Evolutionary conservation across 2,797 vertebrate genomes (phyloP).

Genomic region (Pachyuromys duprasi): DNA sequence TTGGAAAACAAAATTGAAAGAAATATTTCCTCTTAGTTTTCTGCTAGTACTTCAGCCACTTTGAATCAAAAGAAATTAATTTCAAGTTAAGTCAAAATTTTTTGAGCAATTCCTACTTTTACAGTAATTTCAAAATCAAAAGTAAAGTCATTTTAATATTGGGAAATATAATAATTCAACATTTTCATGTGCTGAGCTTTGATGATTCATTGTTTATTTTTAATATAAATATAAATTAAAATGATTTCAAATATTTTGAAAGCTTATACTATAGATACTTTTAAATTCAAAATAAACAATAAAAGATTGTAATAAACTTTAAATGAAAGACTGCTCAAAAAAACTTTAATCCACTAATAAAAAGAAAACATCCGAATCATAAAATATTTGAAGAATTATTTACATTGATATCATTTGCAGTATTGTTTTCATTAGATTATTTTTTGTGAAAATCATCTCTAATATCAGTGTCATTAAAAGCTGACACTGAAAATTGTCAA

Average conservation of each 20-base stretch:
- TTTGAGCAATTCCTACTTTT: background rate
- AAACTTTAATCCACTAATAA: background rate
- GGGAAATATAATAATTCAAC: conserved; percentile 28
- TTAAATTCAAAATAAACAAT: conserved; percentile 24
- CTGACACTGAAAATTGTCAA: background rate
- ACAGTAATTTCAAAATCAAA: conserved; percentile 16
- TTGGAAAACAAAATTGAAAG: conserved; percentile 2
- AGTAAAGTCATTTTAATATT: conserved; percentile 6
- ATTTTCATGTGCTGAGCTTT: background rate
- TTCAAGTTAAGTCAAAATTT: background rate
- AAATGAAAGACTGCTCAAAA: background rate
- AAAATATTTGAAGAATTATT: background rate
- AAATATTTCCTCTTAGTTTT: background rate
- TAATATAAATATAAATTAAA: conserved; percentile 20
- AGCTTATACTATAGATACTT: background rate
- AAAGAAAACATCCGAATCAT: background rate
- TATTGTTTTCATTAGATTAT: background rate
- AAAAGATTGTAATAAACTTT: background rate
- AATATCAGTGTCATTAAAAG: background rate
- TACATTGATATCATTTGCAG: background rate
- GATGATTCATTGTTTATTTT: background rate
- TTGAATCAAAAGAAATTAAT: background rate
- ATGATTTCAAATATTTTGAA: background rate
- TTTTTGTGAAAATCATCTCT: background rate
- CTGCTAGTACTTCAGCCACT: background rate